Conservation (phyloP, 2,113 vertebrate species). For the Dromaius novaehollandiae region DNA sequence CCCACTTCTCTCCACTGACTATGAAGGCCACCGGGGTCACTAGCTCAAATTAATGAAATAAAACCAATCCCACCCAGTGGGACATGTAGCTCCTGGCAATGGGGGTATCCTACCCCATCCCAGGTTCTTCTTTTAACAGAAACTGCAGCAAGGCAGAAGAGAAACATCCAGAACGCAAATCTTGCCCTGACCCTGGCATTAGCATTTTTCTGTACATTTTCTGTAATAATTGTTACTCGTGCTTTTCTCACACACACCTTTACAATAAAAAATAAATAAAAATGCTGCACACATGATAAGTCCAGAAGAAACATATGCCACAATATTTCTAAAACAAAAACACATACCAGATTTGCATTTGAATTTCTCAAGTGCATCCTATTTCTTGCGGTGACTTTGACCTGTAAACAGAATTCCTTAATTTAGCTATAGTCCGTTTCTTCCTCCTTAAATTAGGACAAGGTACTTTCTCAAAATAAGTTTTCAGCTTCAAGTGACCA, state of each 20-base stretch:
- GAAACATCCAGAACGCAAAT: background rate
- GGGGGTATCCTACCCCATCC: background rate
- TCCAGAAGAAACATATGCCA: background rate
- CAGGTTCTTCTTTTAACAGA: background rate
- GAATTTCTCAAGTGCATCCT: background rate
- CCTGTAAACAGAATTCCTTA: background rate
- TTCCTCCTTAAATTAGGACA: background rate
- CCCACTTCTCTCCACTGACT: fast-evolving
- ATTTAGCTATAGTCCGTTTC: background rate
- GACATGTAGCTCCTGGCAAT: too few relatives aligned
- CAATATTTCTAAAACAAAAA: background rate
- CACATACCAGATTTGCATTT: background rate
- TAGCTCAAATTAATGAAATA: too few relatives aligned
- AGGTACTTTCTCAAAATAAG: background rate
- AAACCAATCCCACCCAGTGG: too few relatives aligned
- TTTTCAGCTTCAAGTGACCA: background rate
- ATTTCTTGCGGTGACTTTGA: background rate
- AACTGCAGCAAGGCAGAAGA: background rate
- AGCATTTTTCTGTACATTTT: background rate
- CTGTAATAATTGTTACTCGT: background rate
- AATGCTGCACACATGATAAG: background rate
- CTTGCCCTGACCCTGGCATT: fast-evolving
- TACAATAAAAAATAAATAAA: background rate
- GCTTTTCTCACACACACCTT: fast-evolving
- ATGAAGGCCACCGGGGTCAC: background rate